Evolutionary conservation across 2,888 invertebrate genomes (phyloP).

Genomic region (Coenonympha arcania): DNA sequence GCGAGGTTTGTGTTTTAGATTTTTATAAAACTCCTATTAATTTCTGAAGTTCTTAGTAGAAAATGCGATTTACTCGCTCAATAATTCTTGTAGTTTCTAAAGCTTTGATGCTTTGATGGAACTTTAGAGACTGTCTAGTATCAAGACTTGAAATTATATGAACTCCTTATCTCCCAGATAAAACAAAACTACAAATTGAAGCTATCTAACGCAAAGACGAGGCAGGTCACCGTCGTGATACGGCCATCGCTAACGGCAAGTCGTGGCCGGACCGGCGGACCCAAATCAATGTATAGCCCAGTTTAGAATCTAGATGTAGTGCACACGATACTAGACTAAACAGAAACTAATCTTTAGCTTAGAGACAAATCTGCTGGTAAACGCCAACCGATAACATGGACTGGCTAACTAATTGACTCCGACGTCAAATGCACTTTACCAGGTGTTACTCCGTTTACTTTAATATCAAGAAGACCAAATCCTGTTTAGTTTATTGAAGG

Average conservation of each 20-base stretch:
- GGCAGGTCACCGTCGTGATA: constrained; percentile 29
- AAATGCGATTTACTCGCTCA: too few relatives aligned
- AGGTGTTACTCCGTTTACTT: background rate
- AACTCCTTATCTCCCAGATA: constrained; percentile 9
- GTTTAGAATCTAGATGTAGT: constrained; percentile 22
- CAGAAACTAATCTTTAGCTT: constrained; percentile 1
- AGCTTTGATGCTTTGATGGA: too few relatives aligned
- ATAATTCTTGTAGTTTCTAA: too few relatives aligned
- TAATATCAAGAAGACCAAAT: background rate
- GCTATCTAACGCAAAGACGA: constrained; percentile 9
- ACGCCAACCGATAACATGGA: background rate
- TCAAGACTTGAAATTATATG: too few relatives aligned
- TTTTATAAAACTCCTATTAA: too few relatives aligned
- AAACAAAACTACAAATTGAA: constrained; percentile 9
- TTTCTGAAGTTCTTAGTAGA: too few relatives aligned
- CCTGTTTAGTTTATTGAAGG: too few relatives aligned
- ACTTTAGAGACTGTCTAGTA: too few relatives aligned
- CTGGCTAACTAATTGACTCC: background rate
- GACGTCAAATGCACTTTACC: too few relatives aligned
- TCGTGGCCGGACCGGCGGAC: constrained; percentile 21
- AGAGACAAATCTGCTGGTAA: constrained; percentile 3
- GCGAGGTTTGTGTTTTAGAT: too few relatives aligned
- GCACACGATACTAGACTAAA: constrained; percentile 15
- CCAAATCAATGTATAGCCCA: constrained; percentile 24
- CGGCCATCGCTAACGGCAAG: constrained; percentile 22